Conservation (phyloP, 37 sponge, comb jelly and placozoan species). For the Petrosia ficiformis region DNA sequence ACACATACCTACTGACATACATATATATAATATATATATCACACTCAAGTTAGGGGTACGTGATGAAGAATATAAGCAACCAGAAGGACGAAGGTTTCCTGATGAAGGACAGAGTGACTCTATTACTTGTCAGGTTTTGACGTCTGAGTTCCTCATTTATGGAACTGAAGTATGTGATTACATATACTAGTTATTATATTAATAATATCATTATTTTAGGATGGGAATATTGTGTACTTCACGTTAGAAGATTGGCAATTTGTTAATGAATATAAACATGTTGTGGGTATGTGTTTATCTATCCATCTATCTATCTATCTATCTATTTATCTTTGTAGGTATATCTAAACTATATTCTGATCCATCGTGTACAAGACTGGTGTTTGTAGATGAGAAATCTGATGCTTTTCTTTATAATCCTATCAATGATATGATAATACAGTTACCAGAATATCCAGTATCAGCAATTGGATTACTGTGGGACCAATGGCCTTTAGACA, state of each 20-base stretch:
- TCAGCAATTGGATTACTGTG: slow-evolving; percentile 74
- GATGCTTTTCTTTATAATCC: slow-evolving; percentile 93
- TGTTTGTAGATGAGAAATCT: slow-evolving; percentile 89
- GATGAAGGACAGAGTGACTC: slow-evolving; percentile 64
- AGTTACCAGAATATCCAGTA: slow-evolving; percentile 78
- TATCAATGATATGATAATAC: slow-evolving; percentile 64
- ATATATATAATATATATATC: too few species aligned
- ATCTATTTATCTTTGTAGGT: too few species aligned
- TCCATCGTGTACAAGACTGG: slow-evolving; percentile 63
- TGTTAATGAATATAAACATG: slow-evolving; percentile 90
- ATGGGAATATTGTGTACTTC: slow-evolving; percentile 83
- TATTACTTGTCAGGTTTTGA: slow-evolving; percentile 75
- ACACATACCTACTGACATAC: too few species aligned
- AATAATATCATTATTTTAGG: slow-evolving; percentile 21
- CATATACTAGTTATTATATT: neutral
- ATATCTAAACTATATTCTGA: slow-evolving; percentile 76
- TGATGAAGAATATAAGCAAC: slow-evolving; percentile 6
- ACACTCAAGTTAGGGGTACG: too few species aligned
- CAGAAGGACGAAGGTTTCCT: slow-evolving; percentile 81
- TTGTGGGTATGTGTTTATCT: too few species aligned
- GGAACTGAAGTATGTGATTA: slow-evolving; percentile 69
- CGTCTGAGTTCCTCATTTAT: slow-evolving; percentile 88
- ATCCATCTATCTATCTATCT: too few species aligned
- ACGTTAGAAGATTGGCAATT: slow-evolving; percentile 92
- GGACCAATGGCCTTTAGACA: slow-evolving; percentile 83